Conservation (phyloP, 2,888 invertebrate genomes). For the Drosophila siamana region DNA sequence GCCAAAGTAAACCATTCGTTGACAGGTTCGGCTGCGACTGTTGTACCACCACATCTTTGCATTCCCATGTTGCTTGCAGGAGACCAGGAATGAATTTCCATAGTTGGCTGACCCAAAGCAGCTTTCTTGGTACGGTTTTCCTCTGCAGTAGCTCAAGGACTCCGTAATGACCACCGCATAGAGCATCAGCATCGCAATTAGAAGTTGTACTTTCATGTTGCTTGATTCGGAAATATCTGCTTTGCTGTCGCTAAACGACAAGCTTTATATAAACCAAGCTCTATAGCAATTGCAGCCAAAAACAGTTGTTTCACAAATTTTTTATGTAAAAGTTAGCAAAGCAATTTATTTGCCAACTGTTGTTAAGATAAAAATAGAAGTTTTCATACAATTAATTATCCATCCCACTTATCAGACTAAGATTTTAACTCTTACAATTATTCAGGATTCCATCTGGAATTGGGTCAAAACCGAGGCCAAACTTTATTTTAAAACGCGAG, state of each 20-base stretch:
- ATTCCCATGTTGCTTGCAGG: background rate
- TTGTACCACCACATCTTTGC: conserved; percentile 22
- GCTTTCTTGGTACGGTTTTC: background rate
- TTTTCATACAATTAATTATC: too few species aligned
- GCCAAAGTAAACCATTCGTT: background rate
- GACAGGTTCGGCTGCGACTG: background rate
- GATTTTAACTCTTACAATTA: too few species aligned
- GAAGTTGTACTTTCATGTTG: background rate
- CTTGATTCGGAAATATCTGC: background rate
- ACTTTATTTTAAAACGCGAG: too few species aligned
- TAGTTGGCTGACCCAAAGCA: background rate
- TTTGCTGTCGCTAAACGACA: background rate
- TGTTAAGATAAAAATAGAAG: background rate
- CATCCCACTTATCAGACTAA: too few species aligned
- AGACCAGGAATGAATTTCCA: background rate
- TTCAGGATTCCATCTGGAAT: too few species aligned
- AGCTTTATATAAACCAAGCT: background rate
- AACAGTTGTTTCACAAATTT: background rate
- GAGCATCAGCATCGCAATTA: background rate
- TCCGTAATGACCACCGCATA: background rate
- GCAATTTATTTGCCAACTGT: background rate
- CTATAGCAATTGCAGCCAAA: background rate
- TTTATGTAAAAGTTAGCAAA: background rate
- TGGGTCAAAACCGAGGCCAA: too few species aligned
- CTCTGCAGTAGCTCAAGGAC: background rate